Base-by-base conservation (phyloP, 2,797 vertebrate species). In the Peromyscus melanophrys region DNA sequence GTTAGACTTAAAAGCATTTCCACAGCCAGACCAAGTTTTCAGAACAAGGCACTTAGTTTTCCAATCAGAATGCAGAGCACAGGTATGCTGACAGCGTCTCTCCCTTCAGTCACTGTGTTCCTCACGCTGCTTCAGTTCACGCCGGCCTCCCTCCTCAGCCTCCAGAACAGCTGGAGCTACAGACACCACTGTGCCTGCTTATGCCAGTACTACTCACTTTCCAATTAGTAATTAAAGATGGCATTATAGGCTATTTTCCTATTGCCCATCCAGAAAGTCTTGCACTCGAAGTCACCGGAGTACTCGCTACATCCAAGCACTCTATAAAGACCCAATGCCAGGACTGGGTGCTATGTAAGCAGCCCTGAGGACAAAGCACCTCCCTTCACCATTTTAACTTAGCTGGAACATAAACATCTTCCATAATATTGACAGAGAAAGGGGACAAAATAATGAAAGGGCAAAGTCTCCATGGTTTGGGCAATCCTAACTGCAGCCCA, bases 361-460 rank as follows among this genome's bases (percentile, higher is more conserved):
- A 63, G 31, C 14, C 49, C 43, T 0, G 21, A 59, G 86, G 59
- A 84, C 90, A 85, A 14, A 73, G n/a, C 11, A 1, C 6, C 23
- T 67, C 31, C 63, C 46, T 81, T 76, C 2, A 1, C n/a, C 1
- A 8, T 52, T 21, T 27, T 52, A 76, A 49, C 82, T 71, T 40
- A 65, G 61, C 77, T 55, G 73, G 77, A 31, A 37, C 65, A 0
- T 12, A 31, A 95, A 59, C n/a, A 16, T 5, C 65, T 77, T 61
- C 92, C 59, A 49, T 43, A 95, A 95, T 25, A 75, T 7, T 34
- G 49, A 85, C 49, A 61, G 87, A 52, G 55, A 90, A 89, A 90
- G 81, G 90, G 43, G 81, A 92, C 52, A 67, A 91, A 92, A 69
- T 82, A 76, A 90, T 65, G 71, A 94, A 96, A 94, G 69, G 89